Evolutionary conservation across 2,113 vertebrate genomes (phyloP), one percentile per base, ranked within the genome.

Genomic region (Octodon degus): DNA sequence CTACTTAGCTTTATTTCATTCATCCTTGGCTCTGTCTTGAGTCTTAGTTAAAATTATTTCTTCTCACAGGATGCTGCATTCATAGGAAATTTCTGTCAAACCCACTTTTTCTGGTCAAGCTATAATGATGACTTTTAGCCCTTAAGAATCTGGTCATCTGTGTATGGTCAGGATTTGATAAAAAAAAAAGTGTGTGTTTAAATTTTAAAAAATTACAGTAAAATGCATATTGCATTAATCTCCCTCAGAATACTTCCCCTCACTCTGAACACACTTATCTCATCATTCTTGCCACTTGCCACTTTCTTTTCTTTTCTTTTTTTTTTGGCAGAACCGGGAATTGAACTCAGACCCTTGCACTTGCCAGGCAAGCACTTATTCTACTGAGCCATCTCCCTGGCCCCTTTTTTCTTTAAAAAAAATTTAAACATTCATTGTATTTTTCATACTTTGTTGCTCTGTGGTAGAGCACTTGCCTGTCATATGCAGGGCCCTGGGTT

Each of bases 1-100:
- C 70, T 93, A 50, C 65, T n/a, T 88, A 4, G 40, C 62, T 95
- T 92, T 88, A 62, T 95, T 86, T 90, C n/a, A 89, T 77, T 72
- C 30, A 43, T 92, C 65, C 85, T 91, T 90, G 65, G 50, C 47
- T 90, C 19, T 90, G 8, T 90, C 60, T 70, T 43, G 70, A 68
- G 63, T 87, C 67, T 93, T 63, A 82, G 68, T 81, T 93, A 86
- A 76, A 91, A 34, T 90, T 53, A n/a, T 89, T 86, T 93, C 20
- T 95, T 92, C 47, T 93, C 37, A 17, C 8, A 88, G 43, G 34
- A 89, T 88, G 43, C 60, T 92, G 2, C 88, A 17, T 85, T 92
- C 67, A 40, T 68, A 65, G 32, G 37, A 90, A 80, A 85, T 72
- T 83, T 82, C 16, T 77, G 17, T 67, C 65, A 88, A 85, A 19